These are phyloP conservation scores for Apocrypta bakeri DNA, from an alignment of 1,140 invertebrate species.

Conservation along the genomic window DNA sequence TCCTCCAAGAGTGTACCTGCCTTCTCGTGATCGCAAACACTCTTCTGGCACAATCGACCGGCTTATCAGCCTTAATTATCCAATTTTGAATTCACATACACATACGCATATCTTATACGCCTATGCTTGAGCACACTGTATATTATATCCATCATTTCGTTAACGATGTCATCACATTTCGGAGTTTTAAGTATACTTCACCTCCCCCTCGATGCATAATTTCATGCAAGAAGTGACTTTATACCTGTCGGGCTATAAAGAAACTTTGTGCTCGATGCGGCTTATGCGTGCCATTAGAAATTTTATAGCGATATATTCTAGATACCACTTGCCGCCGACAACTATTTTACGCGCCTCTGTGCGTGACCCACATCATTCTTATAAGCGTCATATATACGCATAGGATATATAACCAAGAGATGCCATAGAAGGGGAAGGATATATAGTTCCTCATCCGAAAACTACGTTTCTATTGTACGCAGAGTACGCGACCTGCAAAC, in stretches of 20 bases:
- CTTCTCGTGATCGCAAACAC: neutral
- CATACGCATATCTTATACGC: too few species aligned
- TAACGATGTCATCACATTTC: slow-evolving; percentile 12
- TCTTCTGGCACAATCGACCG: neutral
- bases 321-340: neutral
- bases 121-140: neutral
- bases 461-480: too few species aligned
- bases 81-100: neutral
- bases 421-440: too few species aligned
- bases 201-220: slow-evolving; percentile 15
- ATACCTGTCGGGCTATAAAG: neutral
- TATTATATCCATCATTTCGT: neutral
- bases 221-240: slow-evolving; percentile 36
- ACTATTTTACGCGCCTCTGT: too few species aligned
- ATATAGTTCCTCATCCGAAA: too few species aligned
- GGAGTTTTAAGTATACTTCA: neutral
- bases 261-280: slow-evolving; percentile 18
- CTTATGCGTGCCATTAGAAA: slow-evolving; percentile 1
- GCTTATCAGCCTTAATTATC: neutral
- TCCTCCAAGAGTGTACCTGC: neutral
- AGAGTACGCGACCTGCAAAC: too few species aligned
- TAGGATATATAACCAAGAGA: too few species aligned
- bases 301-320: slow-evolving; percentile 21
- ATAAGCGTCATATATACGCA: too few species aligned
- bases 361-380: too few species aligned